Conservation (phyloP, 2,797 vertebrate genomes). For the Macrochelys suwanniensis region DNA sequence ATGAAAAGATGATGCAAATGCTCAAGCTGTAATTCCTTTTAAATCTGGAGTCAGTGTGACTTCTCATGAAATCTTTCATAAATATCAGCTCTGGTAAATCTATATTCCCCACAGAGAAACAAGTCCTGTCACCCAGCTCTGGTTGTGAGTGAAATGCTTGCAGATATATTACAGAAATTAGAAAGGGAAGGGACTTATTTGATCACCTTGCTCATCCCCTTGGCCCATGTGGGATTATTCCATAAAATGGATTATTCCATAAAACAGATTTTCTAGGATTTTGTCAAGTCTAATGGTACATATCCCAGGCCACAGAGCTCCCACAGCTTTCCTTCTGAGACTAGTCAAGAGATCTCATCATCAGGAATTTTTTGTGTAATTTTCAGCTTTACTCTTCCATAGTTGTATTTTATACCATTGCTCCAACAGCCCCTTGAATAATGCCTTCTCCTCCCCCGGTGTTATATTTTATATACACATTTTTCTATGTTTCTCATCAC, state of each 20-base stretch:
- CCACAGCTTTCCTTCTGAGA: background rate
- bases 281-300: background rate
- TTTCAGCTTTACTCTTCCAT: background rate
- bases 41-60: background rate
- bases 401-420: background rate
- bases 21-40: background rate
- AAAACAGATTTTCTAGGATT: background rate
- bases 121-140: background rate
- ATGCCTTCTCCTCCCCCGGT: background rate
- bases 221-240: background rate
- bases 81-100: background rate
- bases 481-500: background rate
- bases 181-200: background rate
- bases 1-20: background rate
- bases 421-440: background rate
- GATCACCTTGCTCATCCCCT: background rate
- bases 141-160: background rate
- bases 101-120: background rate
- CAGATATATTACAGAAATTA: background rate
- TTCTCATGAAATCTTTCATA: background rate
- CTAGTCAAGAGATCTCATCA: background rate
- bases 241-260: background rate
- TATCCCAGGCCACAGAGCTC: background rate
- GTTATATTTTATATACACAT: fast-evolving
- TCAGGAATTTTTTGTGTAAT: background rate